Evolutionary conservation across 2,888 invertebrate species (phyloP).

Genomic region (Lamproptera curius): DNA sequence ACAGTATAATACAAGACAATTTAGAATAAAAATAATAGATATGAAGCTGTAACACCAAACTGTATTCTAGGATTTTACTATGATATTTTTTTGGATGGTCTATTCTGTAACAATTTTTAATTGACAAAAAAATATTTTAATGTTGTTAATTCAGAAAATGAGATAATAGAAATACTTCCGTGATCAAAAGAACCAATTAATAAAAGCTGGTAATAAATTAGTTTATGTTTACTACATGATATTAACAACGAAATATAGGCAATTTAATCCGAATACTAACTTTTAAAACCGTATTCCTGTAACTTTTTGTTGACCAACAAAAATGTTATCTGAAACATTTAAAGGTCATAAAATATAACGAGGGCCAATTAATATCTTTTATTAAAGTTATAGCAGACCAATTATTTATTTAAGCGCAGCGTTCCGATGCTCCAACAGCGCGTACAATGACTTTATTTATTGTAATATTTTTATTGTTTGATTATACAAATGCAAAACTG

Average conservation of each 20-base stretch:
- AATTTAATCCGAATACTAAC: no score
- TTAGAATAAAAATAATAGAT: no score
- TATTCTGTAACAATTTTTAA: no score
- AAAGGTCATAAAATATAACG: constrained; percentile 10
- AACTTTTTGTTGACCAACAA: constrained; percentile 15
- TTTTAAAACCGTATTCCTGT: no score
- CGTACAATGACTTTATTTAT: constrained; percentile 4
- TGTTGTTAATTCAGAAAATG: no score
- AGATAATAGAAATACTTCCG: background rate
- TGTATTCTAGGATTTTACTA: no score
- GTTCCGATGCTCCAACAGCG: background rate
- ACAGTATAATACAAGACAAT: no score
- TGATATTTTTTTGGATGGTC: no score
- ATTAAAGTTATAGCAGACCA: background rate
- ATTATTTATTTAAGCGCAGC: background rate
- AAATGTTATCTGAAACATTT: constrained; percentile 13
- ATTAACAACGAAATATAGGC: background rate
- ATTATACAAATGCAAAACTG: constrained; percentile 12
- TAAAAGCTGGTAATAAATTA: no score
- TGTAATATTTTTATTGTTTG: constrained; percentile 9
- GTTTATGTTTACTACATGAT: background rate
- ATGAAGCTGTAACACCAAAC: no score
- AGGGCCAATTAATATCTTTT: background rate
- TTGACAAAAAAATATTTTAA: no score
- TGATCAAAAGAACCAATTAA: no score